Evolutionary conservation across 1,140 invertebrate genomes (phyloP).

Genomic region (Cepaea nemoralis): DNA sequence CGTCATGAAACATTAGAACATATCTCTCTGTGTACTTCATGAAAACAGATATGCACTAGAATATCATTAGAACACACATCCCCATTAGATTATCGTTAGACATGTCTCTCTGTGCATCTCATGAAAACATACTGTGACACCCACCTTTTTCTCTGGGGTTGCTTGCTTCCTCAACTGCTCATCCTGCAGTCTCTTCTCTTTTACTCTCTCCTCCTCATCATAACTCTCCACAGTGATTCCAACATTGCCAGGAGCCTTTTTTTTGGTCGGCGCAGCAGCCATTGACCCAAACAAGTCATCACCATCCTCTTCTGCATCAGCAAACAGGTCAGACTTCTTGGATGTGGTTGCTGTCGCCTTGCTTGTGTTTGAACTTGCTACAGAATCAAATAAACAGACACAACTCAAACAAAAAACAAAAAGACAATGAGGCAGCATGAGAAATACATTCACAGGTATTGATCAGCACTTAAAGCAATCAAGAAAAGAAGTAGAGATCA

Average conservation of each 20-base stretch:
- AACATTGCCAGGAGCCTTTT: constrained; percentile 18
- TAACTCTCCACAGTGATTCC: constrained; percentile 29
- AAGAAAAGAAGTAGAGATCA: too few relatives aligned
- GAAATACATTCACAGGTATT: too few relatives aligned
- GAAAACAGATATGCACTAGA: too few relatives aligned
- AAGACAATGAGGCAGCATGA: too few relatives aligned
- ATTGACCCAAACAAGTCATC: constrained; percentile 44
- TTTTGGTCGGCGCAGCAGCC: not conserved
- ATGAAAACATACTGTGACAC: not conserved
- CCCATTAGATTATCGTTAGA: too few relatives aligned
- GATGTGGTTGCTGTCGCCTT: not conserved
- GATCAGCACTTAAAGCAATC: too few relatives aligned
- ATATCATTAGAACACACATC: too few relatives aligned
- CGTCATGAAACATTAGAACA: too few relatives aligned
- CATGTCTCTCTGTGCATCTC: too few relatives aligned
- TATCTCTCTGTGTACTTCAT: too few relatives aligned
- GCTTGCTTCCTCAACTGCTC: not conserved
- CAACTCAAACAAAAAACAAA: too few relatives aligned
- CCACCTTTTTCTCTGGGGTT: constrained; percentile 18
- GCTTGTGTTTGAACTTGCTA: not conserved
- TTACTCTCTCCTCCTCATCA: constrained; percentile 33
- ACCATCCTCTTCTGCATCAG: constrained; percentile 50
- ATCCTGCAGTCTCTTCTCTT: constrained; percentile 42
- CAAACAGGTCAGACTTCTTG: constrained; percentile 49
- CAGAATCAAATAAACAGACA: not conserved